A percentile compares a stretch with the other conserved stretches of the same genome.
phyloP scores from a whole-genome alignment of 1,140 invertebrate genomes.

The Drosophila melanica region DNA sequence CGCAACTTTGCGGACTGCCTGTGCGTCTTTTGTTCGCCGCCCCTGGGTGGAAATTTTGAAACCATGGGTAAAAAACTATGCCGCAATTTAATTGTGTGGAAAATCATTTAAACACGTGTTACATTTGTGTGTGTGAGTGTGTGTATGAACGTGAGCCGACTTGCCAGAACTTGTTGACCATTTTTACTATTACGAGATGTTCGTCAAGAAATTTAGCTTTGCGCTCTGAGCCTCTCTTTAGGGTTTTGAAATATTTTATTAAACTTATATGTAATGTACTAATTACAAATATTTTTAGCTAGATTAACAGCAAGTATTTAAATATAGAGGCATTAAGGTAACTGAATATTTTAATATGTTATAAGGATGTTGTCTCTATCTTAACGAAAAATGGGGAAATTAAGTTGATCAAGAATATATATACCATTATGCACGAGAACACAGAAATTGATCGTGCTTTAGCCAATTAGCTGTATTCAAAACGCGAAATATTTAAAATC shows the following conservation, averaged over 20 bases:
- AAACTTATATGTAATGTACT: background rate
- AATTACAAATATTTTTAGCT: background rate
- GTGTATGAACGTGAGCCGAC: background rate
- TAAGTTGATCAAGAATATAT: too few species aligned
- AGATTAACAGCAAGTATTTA: too few species aligned
- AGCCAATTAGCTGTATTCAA: too few species aligned
- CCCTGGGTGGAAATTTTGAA: slow-evolving; percentile 45
- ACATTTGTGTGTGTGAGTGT: background rate
- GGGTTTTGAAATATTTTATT: slow-evolving; percentile 3
- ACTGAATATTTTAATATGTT: too few species aligned
- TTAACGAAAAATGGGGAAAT: too few species aligned
- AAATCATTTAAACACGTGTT: slow-evolving; percentile 40
- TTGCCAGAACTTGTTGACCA: slow-evolving; percentile 29
- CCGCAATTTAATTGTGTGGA: slow-evolving; percentile 67
- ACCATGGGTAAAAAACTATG: slow-evolving; percentile 44
- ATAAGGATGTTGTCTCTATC: too few species aligned
- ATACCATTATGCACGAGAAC: too few species aligned
- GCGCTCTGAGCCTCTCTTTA: background rate
- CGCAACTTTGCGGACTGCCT: slow-evolving; percentile 47
- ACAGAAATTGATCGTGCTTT: too few species aligned
- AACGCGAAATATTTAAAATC: too few species aligned
- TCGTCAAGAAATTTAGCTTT: background rate
- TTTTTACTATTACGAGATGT: slow-evolving; percentile 12
- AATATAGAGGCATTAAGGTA: too few species aligned
- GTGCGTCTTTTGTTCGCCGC: slow-evolving; percentile 53